A percentile compares a stretch with the other conserved stretches of the same genome.
phyloP scores from a whole-genome alignment of 2,113 vertebrate species.

The Pachypanchax playfairii region DNA sequence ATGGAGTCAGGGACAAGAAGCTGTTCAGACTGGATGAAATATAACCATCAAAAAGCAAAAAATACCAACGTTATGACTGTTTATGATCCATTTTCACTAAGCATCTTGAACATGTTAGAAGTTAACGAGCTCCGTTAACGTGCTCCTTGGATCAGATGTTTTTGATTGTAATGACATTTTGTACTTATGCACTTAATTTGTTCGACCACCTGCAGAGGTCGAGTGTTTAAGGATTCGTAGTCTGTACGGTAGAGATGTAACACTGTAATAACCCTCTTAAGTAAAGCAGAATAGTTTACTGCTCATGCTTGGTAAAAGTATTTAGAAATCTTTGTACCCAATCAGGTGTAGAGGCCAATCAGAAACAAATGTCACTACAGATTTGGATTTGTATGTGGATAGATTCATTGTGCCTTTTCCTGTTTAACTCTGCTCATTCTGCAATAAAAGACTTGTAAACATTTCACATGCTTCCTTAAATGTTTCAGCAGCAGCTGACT shows the following conservation, averaged over 20 bases:
- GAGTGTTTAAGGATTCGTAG: not conserved
- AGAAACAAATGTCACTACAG: too few species aligned
- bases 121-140: not conserved
- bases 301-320: not conserved
- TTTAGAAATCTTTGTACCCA: slow-evolving; percentile 10
- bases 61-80: too few species aligned
- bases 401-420: slow-evolving; percentile 88
- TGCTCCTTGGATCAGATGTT: too few species aligned
- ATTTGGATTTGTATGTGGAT: slow-evolving; percentile 77
- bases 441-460: slow-evolving; percentile 92
- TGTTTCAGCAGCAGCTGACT: too few species aligned
- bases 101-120: too few species aligned
- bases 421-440: slow-evolving; percentile 82
- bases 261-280: too few species aligned
- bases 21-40: too few species aligned
- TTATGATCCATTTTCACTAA: too few species aligned
- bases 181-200: slow-evolving; percentile 24
- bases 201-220: too few species aligned
- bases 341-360: slow-evolving; percentile 45
- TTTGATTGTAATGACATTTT: not conserved
- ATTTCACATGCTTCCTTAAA: too few species aligned
- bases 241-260: too few species aligned
- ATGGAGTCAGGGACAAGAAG: not conserved
- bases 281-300: not conserved
- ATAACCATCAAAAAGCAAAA: too few species aligned